Conservation (phyloP, 2,113 vertebrate species). For the Nycticebus coucang region DNA sequence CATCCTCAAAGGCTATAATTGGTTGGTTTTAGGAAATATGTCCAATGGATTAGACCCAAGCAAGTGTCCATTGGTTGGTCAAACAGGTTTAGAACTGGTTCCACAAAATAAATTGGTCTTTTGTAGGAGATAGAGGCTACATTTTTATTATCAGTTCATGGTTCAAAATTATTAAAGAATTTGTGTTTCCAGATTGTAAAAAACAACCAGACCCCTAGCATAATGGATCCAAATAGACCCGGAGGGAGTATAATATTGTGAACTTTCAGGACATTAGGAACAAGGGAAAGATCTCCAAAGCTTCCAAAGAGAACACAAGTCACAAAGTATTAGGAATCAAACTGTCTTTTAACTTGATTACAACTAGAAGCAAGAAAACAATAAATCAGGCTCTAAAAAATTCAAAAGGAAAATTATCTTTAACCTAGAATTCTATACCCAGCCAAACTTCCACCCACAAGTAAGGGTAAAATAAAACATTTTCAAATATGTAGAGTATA, state of each 20-base stretch:
- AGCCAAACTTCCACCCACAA: background rate
- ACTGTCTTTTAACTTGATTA: background rate
- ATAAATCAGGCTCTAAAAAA: background rate
- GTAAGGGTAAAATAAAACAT: background rate
- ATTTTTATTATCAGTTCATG: background rate
- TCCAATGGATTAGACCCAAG: background rate
- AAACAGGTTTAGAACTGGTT: background rate
- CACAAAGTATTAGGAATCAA: background rate
- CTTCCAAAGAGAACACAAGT: background rate
- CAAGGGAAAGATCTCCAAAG: background rate
- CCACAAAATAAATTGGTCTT: constrained; percentile 1
- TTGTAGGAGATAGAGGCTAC: background rate
- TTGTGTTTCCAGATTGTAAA: constrained; percentile 7
- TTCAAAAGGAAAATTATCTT: constrained; percentile 9
- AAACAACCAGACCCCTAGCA: background rate
- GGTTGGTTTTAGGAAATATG: constrained; percentile 3
- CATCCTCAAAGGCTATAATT: background rate
- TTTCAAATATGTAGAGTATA: background rate
- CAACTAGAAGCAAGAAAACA: background rate
- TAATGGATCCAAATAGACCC: background rate
- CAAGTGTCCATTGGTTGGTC: background rate
- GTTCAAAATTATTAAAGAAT: constrained; percentile 31
- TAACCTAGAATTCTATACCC: background rate
- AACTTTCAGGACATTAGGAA: background rate
- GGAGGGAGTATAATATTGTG: background rate